Percentiles rank a stretch among this genome's conserved stretches.
phyloP scores from a whole-genome alignment of 1,140 invertebrate genomes.

The Halictus rubicundus region DNA sequence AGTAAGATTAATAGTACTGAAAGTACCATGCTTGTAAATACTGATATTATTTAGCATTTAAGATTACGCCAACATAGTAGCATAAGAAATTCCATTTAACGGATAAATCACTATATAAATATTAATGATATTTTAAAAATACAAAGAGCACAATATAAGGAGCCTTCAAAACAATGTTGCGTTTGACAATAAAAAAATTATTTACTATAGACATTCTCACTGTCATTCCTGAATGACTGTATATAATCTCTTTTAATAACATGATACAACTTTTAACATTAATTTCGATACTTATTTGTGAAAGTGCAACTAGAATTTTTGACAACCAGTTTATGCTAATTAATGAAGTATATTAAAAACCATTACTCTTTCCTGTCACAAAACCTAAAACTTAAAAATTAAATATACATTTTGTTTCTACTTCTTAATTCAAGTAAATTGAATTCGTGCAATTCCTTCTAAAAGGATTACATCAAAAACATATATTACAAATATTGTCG shows the following conservation, averaged over 20 bases:
- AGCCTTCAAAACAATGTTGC: slow-evolving; percentile 13
- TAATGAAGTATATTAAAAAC: slow-evolving; percentile 14
- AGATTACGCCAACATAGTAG: slow-evolving; percentile 40
- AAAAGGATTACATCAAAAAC: slow-evolving; percentile 7
- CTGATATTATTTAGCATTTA: slow-evolving; percentile 49
- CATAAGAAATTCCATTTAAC: slow-evolving; percentile 43
- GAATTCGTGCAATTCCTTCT: background rate
- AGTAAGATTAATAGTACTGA: slow-evolving; percentile 40
- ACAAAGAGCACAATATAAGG: slow-evolving; percentile 40
- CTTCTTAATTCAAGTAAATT: slow-evolving; percentile 13
- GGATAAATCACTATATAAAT: slow-evolving; percentile 43
- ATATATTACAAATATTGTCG: slow-evolving; percentile 18
- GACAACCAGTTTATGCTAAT: slow-evolving; percentile 46
- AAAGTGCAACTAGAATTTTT: slow-evolving; percentile 38
- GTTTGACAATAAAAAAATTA: slow-evolving; percentile 19
- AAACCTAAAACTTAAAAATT: slow-evolving; percentile 14
- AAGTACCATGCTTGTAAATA: slow-evolving; percentile 49
- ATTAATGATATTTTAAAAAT: slow-evolving; percentile 35
- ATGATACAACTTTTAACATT: slow-evolving; percentile 19
- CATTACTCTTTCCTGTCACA: background rate
- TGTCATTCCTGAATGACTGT: slow-evolving; percentile 25
- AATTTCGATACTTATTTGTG: slow-evolving; percentile 41
- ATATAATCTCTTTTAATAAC: slow-evolving; percentile 20
- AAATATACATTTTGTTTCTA: slow-evolving; percentile 35
- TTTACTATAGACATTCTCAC: slow-evolving; percentile 25